These are phyloP conservation scores for Eristalinus sepulchralis DNA, from an alignment of 2,888 invertebrate species.

Conservation along the genomic window DNA sequence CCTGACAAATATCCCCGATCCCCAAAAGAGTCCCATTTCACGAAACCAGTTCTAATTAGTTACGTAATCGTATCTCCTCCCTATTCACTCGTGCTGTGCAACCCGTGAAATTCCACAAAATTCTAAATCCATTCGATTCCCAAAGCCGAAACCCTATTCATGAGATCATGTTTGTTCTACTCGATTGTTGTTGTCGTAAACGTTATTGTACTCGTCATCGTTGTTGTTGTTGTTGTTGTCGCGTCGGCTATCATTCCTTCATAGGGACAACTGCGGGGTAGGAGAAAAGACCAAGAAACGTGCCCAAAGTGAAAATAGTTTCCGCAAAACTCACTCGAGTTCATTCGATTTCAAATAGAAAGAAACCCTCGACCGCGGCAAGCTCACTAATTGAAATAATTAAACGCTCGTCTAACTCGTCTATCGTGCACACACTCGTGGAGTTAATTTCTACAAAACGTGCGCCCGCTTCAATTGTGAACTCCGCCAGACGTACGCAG, in stretches of 20 bases:
- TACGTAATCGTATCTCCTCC: neutral
- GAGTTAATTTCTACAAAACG: conserved; percentile 17
- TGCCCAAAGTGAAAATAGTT: conserved; percentile 17
- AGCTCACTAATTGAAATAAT: conserved; percentile 53
- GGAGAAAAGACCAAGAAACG: neutral
- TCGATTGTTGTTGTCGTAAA: neutral
- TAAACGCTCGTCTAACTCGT: conserved; percentile 36
- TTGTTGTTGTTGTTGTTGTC: no score
- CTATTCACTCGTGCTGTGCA: neutral
- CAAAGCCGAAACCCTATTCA: neutral
- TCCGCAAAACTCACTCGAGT: conserved; percentile 40
- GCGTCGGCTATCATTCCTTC: neutral
- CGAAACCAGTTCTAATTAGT: neutral
- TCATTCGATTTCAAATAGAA: conserved; percentile 10
- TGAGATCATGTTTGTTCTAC: neutral
- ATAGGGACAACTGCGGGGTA: neutral
- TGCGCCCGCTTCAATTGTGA: neutral
- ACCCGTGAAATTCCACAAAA: neutral
- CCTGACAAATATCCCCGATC: neutral
- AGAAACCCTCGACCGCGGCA: neutral
- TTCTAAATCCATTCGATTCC: neutral
- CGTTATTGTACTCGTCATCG: no score
- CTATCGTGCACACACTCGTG: neutral
- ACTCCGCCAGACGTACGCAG: no score
- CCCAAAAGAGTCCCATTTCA: neutral